These are phyloP conservation scores for Malurus splendens DNA, from an alignment of 2,797 vertebrate species.

Conservation along the genomic window DNA sequence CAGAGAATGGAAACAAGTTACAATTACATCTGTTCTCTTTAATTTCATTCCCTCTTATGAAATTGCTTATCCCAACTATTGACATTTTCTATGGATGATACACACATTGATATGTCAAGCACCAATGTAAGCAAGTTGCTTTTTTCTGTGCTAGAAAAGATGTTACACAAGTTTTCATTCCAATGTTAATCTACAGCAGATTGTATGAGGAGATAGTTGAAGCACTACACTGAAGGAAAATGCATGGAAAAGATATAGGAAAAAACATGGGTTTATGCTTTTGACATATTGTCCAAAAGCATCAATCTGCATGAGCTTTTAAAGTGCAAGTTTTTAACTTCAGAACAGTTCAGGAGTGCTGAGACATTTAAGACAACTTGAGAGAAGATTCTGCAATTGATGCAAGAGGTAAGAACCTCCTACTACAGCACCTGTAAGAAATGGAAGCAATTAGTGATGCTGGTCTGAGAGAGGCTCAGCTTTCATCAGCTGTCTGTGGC, in stretches of 20 bases:
- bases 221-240: not conserved
- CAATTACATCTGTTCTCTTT: not conserved
- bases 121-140: not conserved
- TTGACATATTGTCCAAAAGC: not conserved
- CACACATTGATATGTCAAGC: not conserved
- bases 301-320: not conserved
- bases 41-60: not conserved
- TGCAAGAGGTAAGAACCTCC: not conserved
- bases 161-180: not conserved
- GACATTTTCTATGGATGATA: conserved; percentile 4
- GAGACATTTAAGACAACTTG: not conserved
- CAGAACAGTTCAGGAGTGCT: not conserved
- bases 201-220: not conserved
- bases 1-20: conserved; percentile 9
- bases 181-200: not conserved
- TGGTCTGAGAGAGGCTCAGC: not conserved
- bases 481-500: not conserved
- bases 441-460: not conserved
- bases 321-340: not conserved
- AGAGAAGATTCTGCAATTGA: not conserved
- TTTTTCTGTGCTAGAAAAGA: not conserved
- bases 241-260: not conserved
- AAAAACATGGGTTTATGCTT: not conserved
- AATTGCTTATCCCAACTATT: not conserved
- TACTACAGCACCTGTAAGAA: not conserved